These are phyloP conservation scores for Sinonovacula constricta DNA, from an alignment of 1,140 invertebrate species.

Conservation along the genomic window DNA sequence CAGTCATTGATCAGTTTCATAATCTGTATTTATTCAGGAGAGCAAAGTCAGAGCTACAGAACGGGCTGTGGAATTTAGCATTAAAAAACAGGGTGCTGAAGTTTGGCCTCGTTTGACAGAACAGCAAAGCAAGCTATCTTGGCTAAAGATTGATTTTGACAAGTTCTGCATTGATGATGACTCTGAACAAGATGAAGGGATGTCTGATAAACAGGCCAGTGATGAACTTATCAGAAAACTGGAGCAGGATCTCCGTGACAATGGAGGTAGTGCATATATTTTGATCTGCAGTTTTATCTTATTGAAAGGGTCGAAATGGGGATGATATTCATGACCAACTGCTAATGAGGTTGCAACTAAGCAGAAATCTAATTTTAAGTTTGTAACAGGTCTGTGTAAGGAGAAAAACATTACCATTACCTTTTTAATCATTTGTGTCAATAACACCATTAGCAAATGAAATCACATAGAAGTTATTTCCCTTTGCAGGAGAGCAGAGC, in stretches of 20 bases:
- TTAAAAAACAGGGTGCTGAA: slow-evolving; percentile 84
- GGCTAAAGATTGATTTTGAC: slow-evolving; percentile 95
- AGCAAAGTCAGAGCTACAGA: slow-evolving; percentile 84
- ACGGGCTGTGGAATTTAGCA: slow-evolving; percentile 86
- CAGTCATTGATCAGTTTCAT: no score
- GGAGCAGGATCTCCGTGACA: slow-evolving; percentile 46
- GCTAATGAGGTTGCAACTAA: no score
- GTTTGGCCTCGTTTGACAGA: slow-evolving; percentile 92
- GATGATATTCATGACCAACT: no score
- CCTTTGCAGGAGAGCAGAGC: no score
- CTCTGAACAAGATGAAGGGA: slow-evolving; percentile 79
- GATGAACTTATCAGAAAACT: slow-evolving; percentile 57
- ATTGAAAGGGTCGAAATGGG: no score
- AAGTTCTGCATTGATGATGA: slow-evolving; percentile 85
- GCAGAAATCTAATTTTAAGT: no score
- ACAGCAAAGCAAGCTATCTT: slow-evolving; percentile 89
- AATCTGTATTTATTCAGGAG: slow-evolving; percentile 71
- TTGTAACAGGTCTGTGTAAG: no score
- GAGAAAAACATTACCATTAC: no score
- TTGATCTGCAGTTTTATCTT: background rate
- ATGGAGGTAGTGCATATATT: slow-evolving; percentile 5
- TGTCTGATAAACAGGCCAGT: slow-evolving; percentile 17
- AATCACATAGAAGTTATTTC: no score
- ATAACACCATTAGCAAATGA: no score
- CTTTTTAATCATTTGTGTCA: no score